phyloP scores from a whole-genome alignment of 2,113 vertebrate genomes.

The Phalacrocorax carbo region DNA sequence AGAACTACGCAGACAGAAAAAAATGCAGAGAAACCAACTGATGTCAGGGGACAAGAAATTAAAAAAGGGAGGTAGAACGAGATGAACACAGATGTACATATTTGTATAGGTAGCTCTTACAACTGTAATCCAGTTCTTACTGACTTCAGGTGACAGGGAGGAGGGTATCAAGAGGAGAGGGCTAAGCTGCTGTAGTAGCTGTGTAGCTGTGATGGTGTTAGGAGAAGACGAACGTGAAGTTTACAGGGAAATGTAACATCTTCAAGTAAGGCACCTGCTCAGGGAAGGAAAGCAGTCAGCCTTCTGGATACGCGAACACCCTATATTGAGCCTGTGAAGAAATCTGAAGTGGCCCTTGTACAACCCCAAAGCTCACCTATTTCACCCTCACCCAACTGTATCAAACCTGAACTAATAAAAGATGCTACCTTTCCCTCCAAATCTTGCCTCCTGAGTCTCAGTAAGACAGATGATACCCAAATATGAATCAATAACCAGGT shows the following conservation, averaged over 20 bases:
- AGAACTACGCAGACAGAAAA: neutral
- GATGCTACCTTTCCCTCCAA: neutral
- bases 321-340: neutral
- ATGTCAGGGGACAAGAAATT: neutral
- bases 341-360: neutral
- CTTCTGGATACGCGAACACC: neutral
- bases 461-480: conserved; percentile 15
- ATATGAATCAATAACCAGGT: conserved; percentile 25
- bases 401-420: neutral
- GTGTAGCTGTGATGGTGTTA: neutral
- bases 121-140: neutral
- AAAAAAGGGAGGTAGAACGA: neutral
- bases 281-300: neutral
- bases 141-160: neutral
- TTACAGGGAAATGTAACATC: neutral
- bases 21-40: neutral
- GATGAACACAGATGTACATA: rapidly evolving
- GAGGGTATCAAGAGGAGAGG: neutral
- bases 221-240: neutral
- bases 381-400: neutral
- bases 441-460: neutral
- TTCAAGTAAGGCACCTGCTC: neutral
- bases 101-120: neutral
- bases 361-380: neutral
- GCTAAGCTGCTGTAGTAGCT: neutral